Percentiles rank a stretch among this genome's conserved stretches.
phyloP scores from a whole-genome alignment of 2,797 vertebrate species.

The Microctenopoma stevenorrisi region DNA sequence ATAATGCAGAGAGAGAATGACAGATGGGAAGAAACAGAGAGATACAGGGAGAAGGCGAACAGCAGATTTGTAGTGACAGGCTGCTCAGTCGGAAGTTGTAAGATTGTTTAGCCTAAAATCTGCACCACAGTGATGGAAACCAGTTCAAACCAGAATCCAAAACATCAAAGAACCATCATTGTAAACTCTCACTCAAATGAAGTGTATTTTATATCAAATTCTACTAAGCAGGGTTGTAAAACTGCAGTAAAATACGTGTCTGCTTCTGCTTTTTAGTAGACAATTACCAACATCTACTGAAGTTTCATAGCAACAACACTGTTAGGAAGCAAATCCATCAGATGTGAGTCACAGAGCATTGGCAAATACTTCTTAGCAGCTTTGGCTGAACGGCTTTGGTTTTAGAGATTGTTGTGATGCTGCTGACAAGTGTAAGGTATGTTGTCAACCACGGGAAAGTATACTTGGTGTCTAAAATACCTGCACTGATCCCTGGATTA shows the following conservation, averaged over 20 bases:
- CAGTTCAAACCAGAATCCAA: slow-evolving; percentile 41
- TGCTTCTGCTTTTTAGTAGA: background rate
- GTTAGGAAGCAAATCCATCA: slow-evolving; percentile 30
- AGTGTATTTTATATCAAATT: slow-evolving; percentile 3
- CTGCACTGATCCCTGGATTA: background rate
- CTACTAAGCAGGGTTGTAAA: background rate
- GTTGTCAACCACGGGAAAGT: slow-evolving; percentile 25
- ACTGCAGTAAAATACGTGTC: background rate
- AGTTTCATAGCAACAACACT: slow-evolving; percentile 20
- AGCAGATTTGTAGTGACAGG: slow-evolving; percentile 73
- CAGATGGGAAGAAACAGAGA: slow-evolving; percentile 74
- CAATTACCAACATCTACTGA: slow-evolving; percentile 9
- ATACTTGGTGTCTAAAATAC: slow-evolving; percentile 1
- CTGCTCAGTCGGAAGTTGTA: slow-evolving; percentile 67
- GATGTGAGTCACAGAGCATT: slow-evolving; percentile 39
- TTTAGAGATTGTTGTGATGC: background rate
- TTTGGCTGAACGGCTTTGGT: slow-evolving; percentile 41
- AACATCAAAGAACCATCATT: slow-evolving; percentile 8
- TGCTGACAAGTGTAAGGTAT: slow-evolving; percentile 36
- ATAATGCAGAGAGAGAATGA: slow-evolving; percentile 66
- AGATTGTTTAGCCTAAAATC: slow-evolving; percentile 59
- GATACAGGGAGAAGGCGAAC: slow-evolving; percentile 59
- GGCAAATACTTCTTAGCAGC: slow-evolving; percentile 29
- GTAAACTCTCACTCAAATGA: background rate
- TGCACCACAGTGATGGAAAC: slow-evolving; percentile 51